Conservation (phyloP, 2,888 invertebrate species). For the Alloplasta piceator region DNA sequence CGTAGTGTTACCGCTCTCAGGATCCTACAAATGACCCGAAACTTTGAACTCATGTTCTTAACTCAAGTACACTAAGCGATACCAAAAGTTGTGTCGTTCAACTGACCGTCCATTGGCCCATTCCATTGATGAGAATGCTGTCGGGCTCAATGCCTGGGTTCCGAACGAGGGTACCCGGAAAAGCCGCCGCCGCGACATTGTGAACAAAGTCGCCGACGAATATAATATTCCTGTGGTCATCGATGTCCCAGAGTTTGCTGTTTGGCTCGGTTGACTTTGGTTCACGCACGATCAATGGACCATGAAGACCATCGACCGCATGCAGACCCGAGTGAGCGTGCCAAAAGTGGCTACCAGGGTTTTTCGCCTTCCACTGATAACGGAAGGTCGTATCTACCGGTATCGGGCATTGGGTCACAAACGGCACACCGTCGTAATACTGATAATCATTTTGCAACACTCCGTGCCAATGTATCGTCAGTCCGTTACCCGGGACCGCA, state of each 20-base stretch:
- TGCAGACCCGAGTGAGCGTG: slow-evolving; percentile 84
- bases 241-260: slow-evolving; percentile 56
- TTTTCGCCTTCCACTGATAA: slow-evolving; percentile 80
- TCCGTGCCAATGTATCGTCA: slow-evolving; percentile 96
- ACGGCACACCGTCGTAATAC: slow-evolving; percentile 94
- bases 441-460: slow-evolving; percentile 92
- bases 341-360: slow-evolving; percentile 82
- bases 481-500: slow-evolving; percentile 93
- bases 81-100: neutral
- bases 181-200: slow-evolving; percentile 90
- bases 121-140: slow-evolving; percentile 92
- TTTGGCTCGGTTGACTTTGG: slow-evolving; percentile 72
- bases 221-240: slow-evolving; percentile 51
- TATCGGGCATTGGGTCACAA: slow-evolving; percentile 94
- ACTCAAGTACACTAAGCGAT: too few relatives aligned
- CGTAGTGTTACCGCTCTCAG: slow-evolving; percentile 65
- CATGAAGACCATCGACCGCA: slow-evolving; percentile 86
- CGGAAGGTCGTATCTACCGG: slow-evolving; percentile 93
- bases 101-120: slow-evolving; percentile 84
- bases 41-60: too few relatives aligned
- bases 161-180: slow-evolving; percentile 90
- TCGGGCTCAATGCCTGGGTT: slow-evolving; percentile 92
- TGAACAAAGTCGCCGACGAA: slow-evolving; percentile 66
- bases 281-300: slow-evolving; percentile 85
- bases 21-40: slow-evolving; percentile 35